Evolutionary conservation across 2,113 vertebrate genomes (phyloP), one percentile per base, ranked within the genome.

Genomic region (Deroptyus accipitrinus): DNA sequence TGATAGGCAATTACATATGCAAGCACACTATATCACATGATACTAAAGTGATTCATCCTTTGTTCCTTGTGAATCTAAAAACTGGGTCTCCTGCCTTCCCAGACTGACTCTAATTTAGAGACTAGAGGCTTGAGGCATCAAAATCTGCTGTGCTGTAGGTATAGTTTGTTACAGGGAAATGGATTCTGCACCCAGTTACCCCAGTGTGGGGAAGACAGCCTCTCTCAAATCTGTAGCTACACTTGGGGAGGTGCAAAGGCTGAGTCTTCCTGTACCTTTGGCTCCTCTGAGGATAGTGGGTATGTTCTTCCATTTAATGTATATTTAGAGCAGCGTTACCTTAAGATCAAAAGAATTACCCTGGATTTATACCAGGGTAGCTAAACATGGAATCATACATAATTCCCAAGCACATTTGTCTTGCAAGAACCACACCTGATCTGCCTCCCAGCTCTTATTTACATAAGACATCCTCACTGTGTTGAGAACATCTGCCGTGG

Each of bases 361-460:
- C 81, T 94, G 92, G 92, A 92, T 96, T 94, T 94, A 59, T 87
- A 94, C 86, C 92, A 89, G 74, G 88, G 46, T 27, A 95, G 78
- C 96, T 96, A 95, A 94, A 92, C 95, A 91, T 62, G 84, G 92
- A 87, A 96, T 94, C 83, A 76, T 94, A 92, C 88, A 88, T 96
- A 95, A 96, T 97, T 94, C 86, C 92, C 88, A 84, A 94, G 96
- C 92, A 87, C 88, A 76, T 94, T 96, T 95, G 92, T 96, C 92
- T 97, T 86, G 83, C 88, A 88, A 55, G 93, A 96, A 75, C 96
- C 96, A 92, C 96, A 95, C 96, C 94, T 95, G 93, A 93, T 93
- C 85, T 96, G 96, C 89, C 95, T 97, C 90, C 86, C 86, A 95
- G 97, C 76, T 86, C 83, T 79, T 82, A 90, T 95, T 94, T 95